Conservation (phyloP, 2,113 vertebrate genomes). For the Mustelus asterias region DNA sequence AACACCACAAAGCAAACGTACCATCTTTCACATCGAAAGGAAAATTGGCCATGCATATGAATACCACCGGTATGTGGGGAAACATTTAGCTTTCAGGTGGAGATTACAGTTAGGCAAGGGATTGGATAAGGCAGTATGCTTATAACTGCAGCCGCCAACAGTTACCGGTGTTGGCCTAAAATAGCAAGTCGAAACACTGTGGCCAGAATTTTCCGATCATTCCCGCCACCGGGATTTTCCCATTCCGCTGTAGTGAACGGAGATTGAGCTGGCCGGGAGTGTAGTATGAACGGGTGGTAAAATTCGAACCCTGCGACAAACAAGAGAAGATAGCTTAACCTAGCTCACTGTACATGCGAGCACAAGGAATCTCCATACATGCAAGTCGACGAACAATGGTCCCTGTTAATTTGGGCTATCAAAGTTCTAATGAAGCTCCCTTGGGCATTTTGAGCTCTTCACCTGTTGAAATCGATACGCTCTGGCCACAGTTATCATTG, state of each 20-base stretch:
- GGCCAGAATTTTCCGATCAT: too few species aligned
- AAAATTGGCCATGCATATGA: background rate
- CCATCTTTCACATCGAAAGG: background rate
- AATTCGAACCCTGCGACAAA: background rate
- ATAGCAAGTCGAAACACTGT: background rate
- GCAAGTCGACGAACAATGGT: background rate
- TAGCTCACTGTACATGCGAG: background rate
- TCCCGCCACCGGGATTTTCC: too few species aligned
- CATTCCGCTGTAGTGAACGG: too few species aligned
- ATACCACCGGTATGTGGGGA: background rate
- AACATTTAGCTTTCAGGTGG: background rate
- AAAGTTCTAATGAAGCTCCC: background rate
- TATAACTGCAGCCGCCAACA: background rate
- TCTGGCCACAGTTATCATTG: background rate
- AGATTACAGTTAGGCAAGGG: background rate
- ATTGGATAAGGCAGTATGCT: background rate
- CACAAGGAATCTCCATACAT: background rate
- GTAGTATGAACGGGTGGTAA: too few species aligned
- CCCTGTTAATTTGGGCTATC: background rate
- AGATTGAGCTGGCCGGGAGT: too few species aligned
- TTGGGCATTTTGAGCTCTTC: background rate
- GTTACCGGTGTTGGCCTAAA: background rate
- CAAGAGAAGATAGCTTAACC: background rate
- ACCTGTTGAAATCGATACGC: conserved; percentile 4
- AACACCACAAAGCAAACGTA: background rate